Conservation (phyloP, 2,797 vertebrate species). For the Oreonectes daqikongensis region DNA sequence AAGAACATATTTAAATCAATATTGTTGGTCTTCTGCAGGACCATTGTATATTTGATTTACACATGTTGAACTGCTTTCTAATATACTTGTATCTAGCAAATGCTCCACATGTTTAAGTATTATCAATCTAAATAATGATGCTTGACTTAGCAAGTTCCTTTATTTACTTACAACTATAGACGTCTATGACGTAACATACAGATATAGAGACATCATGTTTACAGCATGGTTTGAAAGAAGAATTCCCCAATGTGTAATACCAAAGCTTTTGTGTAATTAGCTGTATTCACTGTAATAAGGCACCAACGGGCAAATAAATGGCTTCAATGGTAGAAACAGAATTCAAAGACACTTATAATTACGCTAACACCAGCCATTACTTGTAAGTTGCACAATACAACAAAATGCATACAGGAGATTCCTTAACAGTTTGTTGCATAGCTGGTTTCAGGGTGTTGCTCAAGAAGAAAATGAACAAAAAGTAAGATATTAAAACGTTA, state of each 20-base stretch:
- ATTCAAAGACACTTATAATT: conserved; percentile 40
- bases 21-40: no score
- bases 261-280: conserved; percentile 34
- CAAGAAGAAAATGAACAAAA: no score
- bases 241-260: background rate
- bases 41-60: no score
- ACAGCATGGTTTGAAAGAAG: background rate
- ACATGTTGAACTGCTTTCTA: no score
- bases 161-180: background rate
- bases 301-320: conserved; percentile 32
- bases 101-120: no score
- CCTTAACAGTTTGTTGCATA: conserved; percentile 10
- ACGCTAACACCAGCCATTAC: conserved; percentile 28
- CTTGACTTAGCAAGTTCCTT: background rate
- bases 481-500: no score
- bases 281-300: conserved; percentile 34
- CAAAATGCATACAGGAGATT: background rate
- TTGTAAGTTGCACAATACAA: conserved; percentile 1
- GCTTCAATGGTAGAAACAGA: conserved; percentile 17
- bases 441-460: no score
- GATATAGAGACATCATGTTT: conserved; percentile 18
- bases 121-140: background rate
- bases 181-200: background rate
- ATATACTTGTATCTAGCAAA: no score
- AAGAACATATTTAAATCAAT: no score